These are phyloP conservation scores for Eupithecia exiguata DNA, from an alignment of 2,888 invertebrate species.

Conservation along the genomic window DNA sequence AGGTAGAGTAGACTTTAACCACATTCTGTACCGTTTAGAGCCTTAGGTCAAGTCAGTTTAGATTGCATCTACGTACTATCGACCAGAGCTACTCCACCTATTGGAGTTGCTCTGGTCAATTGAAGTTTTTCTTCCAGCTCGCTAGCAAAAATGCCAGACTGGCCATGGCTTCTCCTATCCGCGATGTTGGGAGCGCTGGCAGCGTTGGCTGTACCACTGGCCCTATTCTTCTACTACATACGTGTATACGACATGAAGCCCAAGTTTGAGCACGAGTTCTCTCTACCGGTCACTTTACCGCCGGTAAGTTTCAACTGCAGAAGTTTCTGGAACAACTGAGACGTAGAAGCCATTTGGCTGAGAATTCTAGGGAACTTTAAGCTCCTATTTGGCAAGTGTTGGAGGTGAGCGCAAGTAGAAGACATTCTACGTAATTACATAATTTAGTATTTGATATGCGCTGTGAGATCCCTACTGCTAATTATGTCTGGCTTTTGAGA, in stretches of 20 bases:
- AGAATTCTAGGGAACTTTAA: slow-evolving; percentile 19
- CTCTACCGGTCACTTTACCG: slow-evolving; percentile 69
- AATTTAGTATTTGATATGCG: slow-evolving; percentile 2
- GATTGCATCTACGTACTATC: neutral
- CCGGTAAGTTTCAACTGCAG: slow-evolving; percentile 58
- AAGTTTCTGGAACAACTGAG: slow-evolving; percentile 23
- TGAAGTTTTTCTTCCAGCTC: slow-evolving; percentile 7
- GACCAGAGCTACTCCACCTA: neutral
- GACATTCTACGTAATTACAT: neutral
- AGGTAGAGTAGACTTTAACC: neutral
- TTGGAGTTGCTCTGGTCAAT: neutral
- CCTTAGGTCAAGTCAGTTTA: neutral
- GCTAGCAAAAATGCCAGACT: slow-evolving; percentile 69
- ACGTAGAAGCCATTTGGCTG: slow-evolving; percentile 14
- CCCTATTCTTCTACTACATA: slow-evolving; percentile 69
- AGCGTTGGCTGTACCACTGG: slow-evolving; percentile 68
- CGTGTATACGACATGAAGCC: slow-evolving; percentile 65
- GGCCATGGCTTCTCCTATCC: slow-evolving; percentile 74
- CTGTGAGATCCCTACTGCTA: neutral
- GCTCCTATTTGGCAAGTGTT: slow-evolving; percentile 23
- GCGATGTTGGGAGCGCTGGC: slow-evolving; percentile 72
- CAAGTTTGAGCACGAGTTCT: slow-evolving; percentile 54
- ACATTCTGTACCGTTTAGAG: neutral
- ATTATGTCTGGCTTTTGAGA: neutral
- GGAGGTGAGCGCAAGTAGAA: too few species aligned